Base-by-base conservation (phyloP, 1,140 invertebrate species). In the Hylyphantes graminicola region DNA sequence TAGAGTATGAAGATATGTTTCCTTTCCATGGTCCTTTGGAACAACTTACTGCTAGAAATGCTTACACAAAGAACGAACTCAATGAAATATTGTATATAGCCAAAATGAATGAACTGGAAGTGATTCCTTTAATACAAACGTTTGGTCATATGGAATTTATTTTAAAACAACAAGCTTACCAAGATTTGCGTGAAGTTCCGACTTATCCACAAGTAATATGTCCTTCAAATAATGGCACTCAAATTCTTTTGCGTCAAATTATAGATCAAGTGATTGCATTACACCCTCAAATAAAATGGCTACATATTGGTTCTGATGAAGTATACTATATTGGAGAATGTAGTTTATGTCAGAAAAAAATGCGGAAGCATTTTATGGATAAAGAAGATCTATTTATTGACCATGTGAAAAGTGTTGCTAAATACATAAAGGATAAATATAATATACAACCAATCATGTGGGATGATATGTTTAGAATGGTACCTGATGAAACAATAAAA, bases 401-500 rank as follows among this genome's bases (percentile, higher is more conserved):
- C 73, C 92, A 92, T 87, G 90, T 91, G 0, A 88, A 87, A 61
- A 87, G 86, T 75, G 87, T 92, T 53, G 90, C 90, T 5, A 87
- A 86, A 19, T 90, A 91, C 87, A 87, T 91, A 8, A 90, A 90
- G 76, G 85, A 87, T 12, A 90, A 90, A 65, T 90, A 90, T 11
- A 74, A 88, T 15, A 90, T 96, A 19, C 93, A 92, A 54, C 92
- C 95, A 11, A 88, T 93, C 15, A 92, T 93, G 88, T 93, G 92
- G 92, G 92, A 93, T 88, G 92, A 93, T 87, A 92, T 93, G 90
- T 90, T 93, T 83, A 87, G 92, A 50, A 87, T 90, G 50, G 86
- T 90, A 54, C 72, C 86, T 76, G 86, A 86, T 57, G 84, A 86
- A 10, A 79, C 86, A 51, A 87, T 90, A 55, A 83, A 87, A 87